Base-by-base conservation (phyloP, 2,113 vertebrate genomes). In the Physeter macrocephalus region DNA sequence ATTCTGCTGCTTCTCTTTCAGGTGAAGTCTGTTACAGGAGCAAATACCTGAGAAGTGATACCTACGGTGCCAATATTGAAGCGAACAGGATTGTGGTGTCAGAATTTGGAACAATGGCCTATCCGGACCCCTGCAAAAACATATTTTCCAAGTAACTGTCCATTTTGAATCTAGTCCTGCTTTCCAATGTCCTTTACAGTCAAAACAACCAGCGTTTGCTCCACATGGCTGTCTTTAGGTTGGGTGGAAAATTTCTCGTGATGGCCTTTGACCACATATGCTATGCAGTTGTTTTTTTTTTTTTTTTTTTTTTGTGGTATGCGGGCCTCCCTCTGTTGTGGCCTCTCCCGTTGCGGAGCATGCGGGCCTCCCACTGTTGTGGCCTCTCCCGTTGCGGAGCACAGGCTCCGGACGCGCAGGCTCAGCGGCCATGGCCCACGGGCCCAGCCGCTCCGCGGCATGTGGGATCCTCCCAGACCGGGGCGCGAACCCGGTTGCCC, bases 31-130 rank as follows among this genome's bases (percentile, higher is more conserved):
- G 98, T 39, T 99, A 99, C 98, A 98, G 99, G 84, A 99, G 99
- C 92, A 99, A 99, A 96, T 99, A 99, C 86, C 99, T 99, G 77
- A 98, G 98, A 84, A 99, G 99, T 1, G 98, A 99, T 4, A 99
- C 99, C 0, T 99, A 99, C 98, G 99, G 98, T 1, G 98, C 97
- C 94, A 99, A 99, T 69, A 96, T 98, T 1, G 98, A 98, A 84
- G 99, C 99, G 20, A 99, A 99, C 96, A 98, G 98, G 92, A 99
- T 99, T 0, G 98, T 99, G 31, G 99, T 99, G 87, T 99, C 99
- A 0, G 99, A 99, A 98, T 99, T 99, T 96, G 99, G 99, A 83
- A 99, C 99, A 1, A 99, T 99, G 99, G 98, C 98, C 91, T 99
- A 99, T 80, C 99, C 99, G 0, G 99, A 99, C 97, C 99, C 99